A percentile compares a stretch with the other conserved stretches of the same genome.
Evolutionary conservation across 2,113 vertebrate genomes (phyloP).

Genomic region (Salminus brasiliensis): DNA sequence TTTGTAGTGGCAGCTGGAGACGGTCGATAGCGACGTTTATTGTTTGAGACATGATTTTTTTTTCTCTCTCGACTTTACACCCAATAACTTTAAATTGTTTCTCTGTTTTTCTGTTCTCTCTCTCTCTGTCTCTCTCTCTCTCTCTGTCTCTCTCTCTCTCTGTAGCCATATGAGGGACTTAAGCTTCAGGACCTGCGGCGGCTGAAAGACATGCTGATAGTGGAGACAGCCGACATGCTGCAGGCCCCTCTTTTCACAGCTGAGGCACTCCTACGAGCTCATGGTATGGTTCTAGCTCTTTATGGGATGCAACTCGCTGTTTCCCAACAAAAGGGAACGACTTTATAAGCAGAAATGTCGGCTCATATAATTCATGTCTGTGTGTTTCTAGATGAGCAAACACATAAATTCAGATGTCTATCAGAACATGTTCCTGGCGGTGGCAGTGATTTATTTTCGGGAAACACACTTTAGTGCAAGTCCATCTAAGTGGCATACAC

Average conservation of each 20-base stretch:
- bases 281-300: slow-evolving; percentile 77
- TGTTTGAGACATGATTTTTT: background rate
- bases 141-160: background rate
- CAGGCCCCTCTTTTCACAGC: slow-evolving; percentile 95
- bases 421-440: background rate
- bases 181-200: slow-evolving; percentile 90
- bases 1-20: background rate
- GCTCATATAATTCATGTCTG: background rate
- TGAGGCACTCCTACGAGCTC: slow-evolving; percentile 93
- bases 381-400: background rate
- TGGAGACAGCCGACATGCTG: slow-evolving; percentile 98
- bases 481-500: no score
- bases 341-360: background rate
- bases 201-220: slow-evolving; percentile 97
- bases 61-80: background rate
- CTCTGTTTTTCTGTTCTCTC: no score
- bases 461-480: background rate
- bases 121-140: background rate
- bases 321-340: background rate
- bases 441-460: background rate
- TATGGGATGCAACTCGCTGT: background rate
- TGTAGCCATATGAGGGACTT: slow-evolving; percentile 88
- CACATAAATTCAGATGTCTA: background rate
- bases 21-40: background rate
- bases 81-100: background rate